Conservation (phyloP, 2,888 invertebrate species). For the Eilema griseolum region DNA sequence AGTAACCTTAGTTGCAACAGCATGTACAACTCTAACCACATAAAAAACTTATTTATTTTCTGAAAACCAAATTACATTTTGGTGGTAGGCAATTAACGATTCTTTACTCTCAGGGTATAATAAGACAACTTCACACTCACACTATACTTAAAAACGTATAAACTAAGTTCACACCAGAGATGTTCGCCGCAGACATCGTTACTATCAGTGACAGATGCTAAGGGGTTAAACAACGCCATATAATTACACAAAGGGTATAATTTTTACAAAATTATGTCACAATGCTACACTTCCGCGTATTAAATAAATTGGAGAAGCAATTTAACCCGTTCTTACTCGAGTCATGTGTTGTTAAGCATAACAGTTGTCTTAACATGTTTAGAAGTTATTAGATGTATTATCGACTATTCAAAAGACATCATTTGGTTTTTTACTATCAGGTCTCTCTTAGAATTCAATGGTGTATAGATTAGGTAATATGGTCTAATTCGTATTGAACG, state of each 20-base stretch:
- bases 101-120: background rate
- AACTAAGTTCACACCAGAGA: slow-evolving; percentile 40
- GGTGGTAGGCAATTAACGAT: background rate
- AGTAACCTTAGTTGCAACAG: too few species aligned
- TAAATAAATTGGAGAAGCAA: slow-evolving; percentile 49
- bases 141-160: slow-evolving; percentile 30
- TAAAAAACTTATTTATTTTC: background rate
- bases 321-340: slow-evolving; percentile 48
- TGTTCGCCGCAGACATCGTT: slow-evolving; percentile 64
- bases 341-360: slow-evolving; percentile 31
- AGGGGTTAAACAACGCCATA: slow-evolving; percentile 60
- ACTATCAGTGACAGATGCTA: slow-evolving; percentile 64
- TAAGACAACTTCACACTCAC: slow-evolving; percentile 11
- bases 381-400: slow-evolving; percentile 1
- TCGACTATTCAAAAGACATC: background rate
- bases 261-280: slow-evolving; percentile 67
- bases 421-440: background rate
- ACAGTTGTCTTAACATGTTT: slow-evolving; percentile 20
- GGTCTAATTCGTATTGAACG: background rate
- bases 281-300: slow-evolving; percentile 51
- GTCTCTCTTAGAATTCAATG: background rate
- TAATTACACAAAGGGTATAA: slow-evolving; percentile 59
- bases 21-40: too few species aligned
- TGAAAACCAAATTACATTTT: background rate
- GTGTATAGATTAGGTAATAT: background rate